phyloP scores from a whole-genome alignment of 2,888 invertebrate species.

The Tachina fera region DNA sequence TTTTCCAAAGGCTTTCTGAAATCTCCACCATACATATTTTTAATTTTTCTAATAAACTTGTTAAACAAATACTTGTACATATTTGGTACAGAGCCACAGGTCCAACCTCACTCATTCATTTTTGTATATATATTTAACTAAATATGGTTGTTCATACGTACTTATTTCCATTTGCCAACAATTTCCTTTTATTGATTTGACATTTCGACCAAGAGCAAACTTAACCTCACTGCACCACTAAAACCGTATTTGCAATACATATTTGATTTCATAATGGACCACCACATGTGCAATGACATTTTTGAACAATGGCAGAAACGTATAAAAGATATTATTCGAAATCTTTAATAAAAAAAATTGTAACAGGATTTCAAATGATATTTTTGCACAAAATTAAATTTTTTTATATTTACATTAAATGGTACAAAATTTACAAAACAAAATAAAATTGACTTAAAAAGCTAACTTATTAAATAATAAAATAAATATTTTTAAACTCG shows the following conservation, averaged over 20 bases:
- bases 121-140: not conserved
- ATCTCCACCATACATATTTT: not conserved
- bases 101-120: not conserved
- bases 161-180: not conserved
- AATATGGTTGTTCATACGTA: not conserved
- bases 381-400: not conserved
- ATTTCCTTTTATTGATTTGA: constrained; percentile 43
- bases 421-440: too few relatives aligned
- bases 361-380: not conserved
- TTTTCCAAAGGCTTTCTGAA: not conserved
- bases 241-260: constrained; percentile 4
- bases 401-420: not conserved
- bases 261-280: constrained; percentile 31
- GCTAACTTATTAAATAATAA: constrained; percentile 12
- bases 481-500: constrained; percentile 31
- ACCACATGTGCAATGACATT: constrained; percentile 40
- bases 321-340: not conserved
- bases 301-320: constrained; percentile 7
- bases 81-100: not conserved
- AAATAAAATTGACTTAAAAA: not conserved
- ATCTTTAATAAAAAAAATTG: not conserved
- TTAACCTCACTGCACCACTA: constrained; percentile 6
- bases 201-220: constrained; percentile 23
- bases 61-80: not conserved
- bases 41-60: not conserved